Evolutionary conservation across 2,888 invertebrate genomes (phyloP).

Genomic region (Drosophila histrio): DNA sequence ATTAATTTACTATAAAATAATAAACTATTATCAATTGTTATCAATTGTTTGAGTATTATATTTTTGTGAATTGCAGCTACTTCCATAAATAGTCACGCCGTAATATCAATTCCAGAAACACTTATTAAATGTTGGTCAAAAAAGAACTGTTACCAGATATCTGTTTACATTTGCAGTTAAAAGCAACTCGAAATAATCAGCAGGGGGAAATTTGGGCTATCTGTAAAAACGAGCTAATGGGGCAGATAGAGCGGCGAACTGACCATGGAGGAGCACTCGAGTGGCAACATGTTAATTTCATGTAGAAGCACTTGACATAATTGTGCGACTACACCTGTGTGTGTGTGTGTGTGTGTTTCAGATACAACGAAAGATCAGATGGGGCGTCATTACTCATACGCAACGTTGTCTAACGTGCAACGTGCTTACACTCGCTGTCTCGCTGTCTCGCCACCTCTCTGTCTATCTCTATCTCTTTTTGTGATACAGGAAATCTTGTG

Average conservation of each 20-base stretch:
- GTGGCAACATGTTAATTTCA: conserved; percentile 73
- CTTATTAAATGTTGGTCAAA: conserved; percentile 21
- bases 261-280: conserved; percentile 41
- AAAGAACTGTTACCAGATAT: conserved; percentile 20
- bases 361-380: conserved; percentile 17
- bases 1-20: neutral
- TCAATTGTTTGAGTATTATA: conserved; percentile 11
- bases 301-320: conserved; percentile 79
- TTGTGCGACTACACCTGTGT: conserved; percentile 39
- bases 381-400: conserved; percentile 67
- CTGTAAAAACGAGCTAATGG: conserved; percentile 17
- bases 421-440: neutral
- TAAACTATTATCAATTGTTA: neutral
- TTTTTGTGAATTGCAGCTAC: neutral
- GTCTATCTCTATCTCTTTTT: neutral
- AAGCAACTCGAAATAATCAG: conserved; percentile 20
- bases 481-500: conserved; percentile 42
- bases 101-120: conserved; percentile 33
- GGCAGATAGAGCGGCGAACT: conserved; percentile 8
- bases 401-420: conserved; percentile 27
- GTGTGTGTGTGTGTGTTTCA: conserved; percentile 1
- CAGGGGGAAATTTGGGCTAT: conserved; percentile 26
- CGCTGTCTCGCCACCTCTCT: neutral
- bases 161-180: conserved; percentile 30
- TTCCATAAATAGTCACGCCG: conserved; percentile 9